Evolutionary conservation across 2,888 invertebrate genomes (phyloP).

Genomic region (Uloborus plumipes): DNA sequence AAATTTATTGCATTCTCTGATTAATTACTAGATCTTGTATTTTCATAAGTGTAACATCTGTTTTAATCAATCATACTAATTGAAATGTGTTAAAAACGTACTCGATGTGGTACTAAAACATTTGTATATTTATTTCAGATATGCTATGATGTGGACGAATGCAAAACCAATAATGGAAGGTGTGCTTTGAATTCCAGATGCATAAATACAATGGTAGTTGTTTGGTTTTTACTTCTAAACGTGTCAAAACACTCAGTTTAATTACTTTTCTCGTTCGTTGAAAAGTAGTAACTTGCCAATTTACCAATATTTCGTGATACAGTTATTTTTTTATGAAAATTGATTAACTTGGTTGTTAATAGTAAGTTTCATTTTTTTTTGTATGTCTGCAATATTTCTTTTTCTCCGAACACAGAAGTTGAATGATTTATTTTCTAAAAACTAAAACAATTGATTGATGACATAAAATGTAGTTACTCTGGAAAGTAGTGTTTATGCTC

Average conservation of each 20-base stretch:
- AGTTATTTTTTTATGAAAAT: too few species aligned
- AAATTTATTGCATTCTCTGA: neutral
- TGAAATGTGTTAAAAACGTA: neutral
- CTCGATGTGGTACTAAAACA: neutral
- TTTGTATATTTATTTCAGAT: constrained; percentile 72
- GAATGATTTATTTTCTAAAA: too few species aligned
- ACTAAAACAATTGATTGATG: too few species aligned
- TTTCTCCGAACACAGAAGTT: too few species aligned
- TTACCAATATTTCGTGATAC: too few species aligned
- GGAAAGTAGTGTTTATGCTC: too few species aligned
- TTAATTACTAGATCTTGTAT: neutral
- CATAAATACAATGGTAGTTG: constrained; percentile 84
- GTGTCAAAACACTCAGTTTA: too few species aligned
- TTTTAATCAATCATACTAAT: neutral
- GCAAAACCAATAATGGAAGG: constrained; percentile 78
- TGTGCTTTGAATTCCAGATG: constrained; percentile 86
- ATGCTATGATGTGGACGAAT: constrained; percentile 91
- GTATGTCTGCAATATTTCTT: too few species aligned
- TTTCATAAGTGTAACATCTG: neutral
- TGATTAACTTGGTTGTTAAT: too few species aligned
- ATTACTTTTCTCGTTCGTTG: neutral
- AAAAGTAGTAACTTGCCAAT: too few species aligned
- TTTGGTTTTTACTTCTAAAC: neutral
- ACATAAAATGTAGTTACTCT: too few species aligned
- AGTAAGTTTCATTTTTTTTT: too few species aligned